These are phyloP conservation scores for Australoheros scitulus DNA, from an alignment of 2,113 vertebrate genomes.

Conservation along the genomic window DNA sequence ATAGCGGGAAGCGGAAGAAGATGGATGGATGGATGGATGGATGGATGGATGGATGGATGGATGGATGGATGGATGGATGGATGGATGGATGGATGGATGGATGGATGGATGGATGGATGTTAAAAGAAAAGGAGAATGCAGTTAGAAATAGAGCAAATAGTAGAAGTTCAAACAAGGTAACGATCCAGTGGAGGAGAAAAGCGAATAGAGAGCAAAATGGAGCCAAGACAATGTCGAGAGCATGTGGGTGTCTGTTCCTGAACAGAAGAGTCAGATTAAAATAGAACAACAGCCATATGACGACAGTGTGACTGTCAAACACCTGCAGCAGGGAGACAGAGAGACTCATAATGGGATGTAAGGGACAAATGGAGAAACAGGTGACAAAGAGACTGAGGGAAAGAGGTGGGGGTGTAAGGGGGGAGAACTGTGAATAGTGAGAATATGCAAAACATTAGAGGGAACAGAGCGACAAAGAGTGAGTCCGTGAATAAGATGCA, in stretches of 20 bases:
- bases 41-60: too few species aligned
- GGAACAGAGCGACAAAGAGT: slow-evolving; percentile 24
- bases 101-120: slow-evolving; percentile 5
- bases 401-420: not conserved
- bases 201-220: slow-evolving; percentile 24
- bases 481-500: slow-evolving; percentile 20
- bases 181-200: not conserved
- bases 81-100: not conserved
- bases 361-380: slow-evolving; percentile 51
- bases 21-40: too few species aligned
- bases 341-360: slow-evolving; percentile 37
- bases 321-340: slow-evolving; percentile 55
- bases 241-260: slow-evolving; percentile 68
- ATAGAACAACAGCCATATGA: slow-evolving; percentile 71
- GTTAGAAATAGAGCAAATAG: not conserved
- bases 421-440: slow-evolving; percentile 37
- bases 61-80: too few species aligned
- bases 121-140: not conserved
- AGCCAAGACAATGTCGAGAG: slow-evolving; percentile 52
- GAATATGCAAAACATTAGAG: slow-evolving; percentile 33
- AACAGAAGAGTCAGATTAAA: slow-evolving; percentile 71
- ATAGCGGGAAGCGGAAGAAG: too few species aligned
- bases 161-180: not conserved
- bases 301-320: slow-evolving; percentile 62
- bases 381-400: slow-evolving; percentile 40